phyloP scores from a whole-genome alignment of 1,140 invertebrate genomes.

The Aphaenogaster rudis region DNA sequence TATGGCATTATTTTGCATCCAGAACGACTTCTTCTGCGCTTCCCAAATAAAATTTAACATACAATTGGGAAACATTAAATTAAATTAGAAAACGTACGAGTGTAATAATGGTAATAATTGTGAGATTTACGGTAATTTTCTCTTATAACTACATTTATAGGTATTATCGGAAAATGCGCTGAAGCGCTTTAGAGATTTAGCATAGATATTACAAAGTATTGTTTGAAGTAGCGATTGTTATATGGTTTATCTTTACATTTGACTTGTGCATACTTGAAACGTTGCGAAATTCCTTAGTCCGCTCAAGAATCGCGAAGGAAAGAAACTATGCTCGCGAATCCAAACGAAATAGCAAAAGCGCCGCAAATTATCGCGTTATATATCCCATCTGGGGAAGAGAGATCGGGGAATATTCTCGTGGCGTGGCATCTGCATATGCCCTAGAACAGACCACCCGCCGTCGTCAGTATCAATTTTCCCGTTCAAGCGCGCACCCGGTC shows the following conservation, averaged over 20 bases:
- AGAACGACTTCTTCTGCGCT: background rate
- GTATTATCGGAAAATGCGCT: background rate
- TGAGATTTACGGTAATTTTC: background rate
- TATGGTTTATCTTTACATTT: background rate
- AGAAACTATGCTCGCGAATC: background rate
- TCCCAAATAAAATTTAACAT: background rate
- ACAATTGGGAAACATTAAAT: conserved; percentile 13
- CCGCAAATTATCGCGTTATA: conserved; percentile 54
- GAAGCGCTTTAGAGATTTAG: background rate
- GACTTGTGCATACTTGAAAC: background rate
- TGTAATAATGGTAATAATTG: background rate
- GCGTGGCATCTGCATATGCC: conserved; percentile 58
- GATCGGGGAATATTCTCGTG: conserved; percentile 41
- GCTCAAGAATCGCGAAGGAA: conserved; percentile 6
- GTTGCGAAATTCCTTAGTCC: conserved; percentile 10
- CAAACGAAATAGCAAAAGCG: conserved; percentile 8
- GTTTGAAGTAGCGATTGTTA: background rate
- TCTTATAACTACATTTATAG: background rate
- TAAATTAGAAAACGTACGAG: background rate
- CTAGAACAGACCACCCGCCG: conserved; percentile 29
- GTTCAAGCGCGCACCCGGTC: background rate
- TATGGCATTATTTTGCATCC: conserved; percentile 26
- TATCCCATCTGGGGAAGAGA: conserved; percentile 12
- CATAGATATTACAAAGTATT: background rate
- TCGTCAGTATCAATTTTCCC: conserved; percentile 65